Base-by-base conservation (phyloP, 2,113 vertebrate species). In the Trogon surrucura region DNA sequence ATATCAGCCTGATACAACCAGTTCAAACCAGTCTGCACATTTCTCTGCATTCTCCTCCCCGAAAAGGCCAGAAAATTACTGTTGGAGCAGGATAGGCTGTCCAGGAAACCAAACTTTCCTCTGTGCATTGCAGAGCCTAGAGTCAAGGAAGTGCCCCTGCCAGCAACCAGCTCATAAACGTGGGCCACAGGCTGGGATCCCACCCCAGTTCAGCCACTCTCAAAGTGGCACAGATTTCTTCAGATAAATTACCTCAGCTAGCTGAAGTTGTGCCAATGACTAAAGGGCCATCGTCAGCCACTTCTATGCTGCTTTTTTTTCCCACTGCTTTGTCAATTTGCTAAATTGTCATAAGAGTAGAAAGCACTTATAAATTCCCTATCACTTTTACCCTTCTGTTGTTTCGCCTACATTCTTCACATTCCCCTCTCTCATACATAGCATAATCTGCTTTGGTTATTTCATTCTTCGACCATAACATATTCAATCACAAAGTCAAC, bases 161-260 rank as follows among this genome's bases (percentile, higher is more conserved):
- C 65, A 85, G 53, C 57, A 67, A 10, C 32, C n/a, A 47, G 17
- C 10, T 29, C 2, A 0, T 26, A 30, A 74, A 51, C 44, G 51
- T 1, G 0, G 15, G 29, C 15, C 34, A 38, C 0, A 1, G 47
- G 7, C 47, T 51, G 22, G 15, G 9, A 85, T 69, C 17, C 16
- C 3, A 1, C 16, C 29, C 27, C 26, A 12, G 25, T 69, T 85
- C 50, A 58, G 16, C 18, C 36, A 22, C 19, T 48, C 18, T 41
- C 23, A 34, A 53, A 69, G 13, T 2, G 5, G 25, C 50, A 81
- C 41, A 44, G 36, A 61, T 19, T 36, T 83, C 34, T 75, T 73
- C 36, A 62, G 30, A 23, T n/a, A 65, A 53, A 85, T 69, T 32
- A 41, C 17, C 30, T 50, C 50, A n/a, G 18, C 13, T 84, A 51